Evolutionary conservation across 2,113 vertebrate genomes (phyloP).

Genomic region (Aix galericulata): DNA sequence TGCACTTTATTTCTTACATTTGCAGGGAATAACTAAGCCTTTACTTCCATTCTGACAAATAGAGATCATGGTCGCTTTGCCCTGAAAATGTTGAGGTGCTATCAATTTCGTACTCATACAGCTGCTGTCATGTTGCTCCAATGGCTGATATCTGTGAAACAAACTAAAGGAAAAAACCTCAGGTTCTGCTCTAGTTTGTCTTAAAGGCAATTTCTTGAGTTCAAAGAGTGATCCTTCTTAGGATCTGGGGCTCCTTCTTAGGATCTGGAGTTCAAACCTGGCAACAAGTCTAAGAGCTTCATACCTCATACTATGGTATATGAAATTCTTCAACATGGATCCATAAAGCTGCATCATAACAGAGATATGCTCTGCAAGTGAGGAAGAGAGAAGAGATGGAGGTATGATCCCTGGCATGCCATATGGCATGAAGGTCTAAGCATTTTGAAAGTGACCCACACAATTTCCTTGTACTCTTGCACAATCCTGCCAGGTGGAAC

Average conservation of each 20-base stretch:
- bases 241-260: not conserved
- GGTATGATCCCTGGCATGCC: not conserved
- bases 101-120: not conserved
- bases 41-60: not conserved
- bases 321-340: not conserved
- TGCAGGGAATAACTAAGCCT: not conserved
- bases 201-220: not conserved
- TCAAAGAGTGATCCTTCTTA: not conserved
- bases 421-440: not conserved
- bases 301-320: not conserved
- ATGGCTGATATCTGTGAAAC: not conserved
- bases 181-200: not conserved
- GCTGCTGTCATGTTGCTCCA: not conserved
- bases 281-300: not conserved
- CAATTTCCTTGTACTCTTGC: not conserved
- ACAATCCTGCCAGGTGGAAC: not conserved
- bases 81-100: not conserved
- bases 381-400: not conserved
- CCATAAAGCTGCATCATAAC: not conserved
- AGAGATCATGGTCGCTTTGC: not conserved
- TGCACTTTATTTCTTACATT: not conserved
- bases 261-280: not conserved
- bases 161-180: not conserved
- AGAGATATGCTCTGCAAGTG: not conserved
- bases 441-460: not conserved